These are phyloP conservation scores for Acleris laterana DNA, from an alignment of 2,888 invertebrate genomes.

Conservation along the genomic window DNA sequence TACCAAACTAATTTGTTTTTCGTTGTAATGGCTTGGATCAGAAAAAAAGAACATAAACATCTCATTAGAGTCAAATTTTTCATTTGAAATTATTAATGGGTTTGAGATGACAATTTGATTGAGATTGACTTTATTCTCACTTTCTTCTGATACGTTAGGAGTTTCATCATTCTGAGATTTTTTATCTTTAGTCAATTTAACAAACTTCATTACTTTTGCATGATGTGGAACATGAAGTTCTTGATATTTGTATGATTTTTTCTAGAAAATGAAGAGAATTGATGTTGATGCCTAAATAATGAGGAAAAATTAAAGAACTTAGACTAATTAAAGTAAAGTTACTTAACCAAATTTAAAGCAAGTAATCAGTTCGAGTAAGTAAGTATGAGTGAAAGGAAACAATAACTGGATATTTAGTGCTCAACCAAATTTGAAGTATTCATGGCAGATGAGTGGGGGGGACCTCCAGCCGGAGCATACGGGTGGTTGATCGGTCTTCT, in stretches of 20 bases:
- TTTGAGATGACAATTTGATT: conserved; percentile 41
- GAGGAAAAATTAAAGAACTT: not conserved
- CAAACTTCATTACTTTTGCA: conserved; percentile 50
- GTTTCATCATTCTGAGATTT: conserved; percentile 3
- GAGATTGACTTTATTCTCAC: conserved; percentile 22
- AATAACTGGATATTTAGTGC: too few relatives aligned
- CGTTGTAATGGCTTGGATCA: conserved; percentile 39
- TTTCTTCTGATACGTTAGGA: not conserved
- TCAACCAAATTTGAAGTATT: too few relatives aligned
- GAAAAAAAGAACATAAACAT: conserved; percentile 46
- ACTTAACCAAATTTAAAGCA: too few relatives aligned
- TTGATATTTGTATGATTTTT: conserved; percentile 62
- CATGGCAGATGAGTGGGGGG: too few relatives aligned
- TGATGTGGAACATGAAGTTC: conserved; percentile 55
- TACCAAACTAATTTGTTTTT: not conserved
- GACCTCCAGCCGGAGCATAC: too few relatives aligned
- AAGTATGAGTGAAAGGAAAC: too few relatives aligned
- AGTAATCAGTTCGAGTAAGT: too few relatives aligned
- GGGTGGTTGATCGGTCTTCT: too few relatives aligned
- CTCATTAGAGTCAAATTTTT: conserved; percentile 41
- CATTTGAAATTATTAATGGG: conserved; percentile 45
- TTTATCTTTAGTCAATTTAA: conserved; percentile 41
- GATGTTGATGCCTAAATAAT: conserved; percentile 2
- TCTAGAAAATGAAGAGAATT: conserved; percentile 58
- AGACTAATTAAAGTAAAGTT: too few relatives aligned